Evolutionary conservation across 2,888 invertebrate genomes (phyloP), one percentile per base, ranked within the genome.

Genomic region (Heteromyza rotundicornis): DNA sequence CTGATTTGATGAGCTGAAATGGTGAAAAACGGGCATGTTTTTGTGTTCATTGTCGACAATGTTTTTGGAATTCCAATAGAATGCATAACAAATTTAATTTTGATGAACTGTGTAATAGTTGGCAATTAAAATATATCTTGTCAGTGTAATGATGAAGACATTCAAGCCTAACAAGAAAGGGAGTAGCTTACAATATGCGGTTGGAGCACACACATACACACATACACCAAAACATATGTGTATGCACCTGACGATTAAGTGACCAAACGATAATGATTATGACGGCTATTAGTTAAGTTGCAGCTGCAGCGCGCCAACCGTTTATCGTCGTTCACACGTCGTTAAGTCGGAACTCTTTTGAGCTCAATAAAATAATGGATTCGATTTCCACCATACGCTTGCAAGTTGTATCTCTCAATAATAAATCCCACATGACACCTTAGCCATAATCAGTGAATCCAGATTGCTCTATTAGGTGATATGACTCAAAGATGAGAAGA

Each of bases 401-500:
- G 50, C 12, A 36, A 14, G 12, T 44, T n/a, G 36, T 54, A n/a
- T 7, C 47, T 40, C 50, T 54, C 47, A 55, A 60, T 60, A 60
- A 60, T 60, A 53, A 60, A 60, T 54, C 53, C 59, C 20, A 22
- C 44, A n/a, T 27, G 32, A 50, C 10, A 47, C 47, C 49, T 44
- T 22, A 54, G 44, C 44, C 52, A 59, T 49, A 47, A 35, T 44
- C 59, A 47, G 40, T 23, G 51, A 60, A 62, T 64, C 63, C 57
- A 68, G 71, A 75, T 75, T 74, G 72, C 75, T 75, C 74, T 76
- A 75, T 76, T 75, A 76, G 10, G 73, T 59, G 61, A 40, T 56
- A 27, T 53, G 53, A 65, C 40, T 40, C 40, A 2, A 20, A 47
- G 47, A 47, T 3, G 20, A 19, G 14, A 20, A 3, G 19, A 5